Evolutionary conservation across 2,888 invertebrate species (phyloP).

Genomic region (Fragum fragum): DNA sequence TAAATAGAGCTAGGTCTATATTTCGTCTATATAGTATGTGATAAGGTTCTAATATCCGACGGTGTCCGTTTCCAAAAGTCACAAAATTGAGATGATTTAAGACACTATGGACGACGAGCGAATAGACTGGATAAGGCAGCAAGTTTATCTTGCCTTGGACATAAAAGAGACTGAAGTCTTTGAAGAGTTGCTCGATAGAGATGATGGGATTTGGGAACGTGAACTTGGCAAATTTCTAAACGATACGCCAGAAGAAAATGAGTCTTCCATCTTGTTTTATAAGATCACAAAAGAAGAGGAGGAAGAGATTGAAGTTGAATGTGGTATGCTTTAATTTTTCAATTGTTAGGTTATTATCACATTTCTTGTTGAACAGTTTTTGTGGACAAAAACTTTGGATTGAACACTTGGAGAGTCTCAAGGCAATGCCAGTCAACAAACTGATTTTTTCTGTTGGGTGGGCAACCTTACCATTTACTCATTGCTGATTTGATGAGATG

Average conservation of each 20-base stretch:
- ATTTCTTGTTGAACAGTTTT: too few species aligned
- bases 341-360: too few species aligned
- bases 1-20: neutral
- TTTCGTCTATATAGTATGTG: neutral
- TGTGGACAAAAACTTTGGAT: too few species aligned
- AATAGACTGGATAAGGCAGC: slow-evolving; percentile 86
- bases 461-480: too few species aligned
- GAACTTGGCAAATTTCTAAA: slow-evolving; percentile 86
- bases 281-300: slow-evolving; percentile 86
- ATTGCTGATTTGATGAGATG: too few species aligned
- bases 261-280: slow-evolving; percentile 85
- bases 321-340: slow-evolving; percentile 78
- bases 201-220: slow-evolving; percentile 85
- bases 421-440: too few species aligned
- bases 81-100: neutral
- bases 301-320: slow-evolving; percentile 86
- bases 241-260: slow-evolving; percentile 85
- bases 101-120: slow-evolving; percentile 86
- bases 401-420: too few species aligned
- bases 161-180: slow-evolving; percentile 84
- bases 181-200: slow-evolving; percentile 86
- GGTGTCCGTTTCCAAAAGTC: too few species aligned
- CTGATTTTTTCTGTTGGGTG: too few species aligned
- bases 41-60: neutral
- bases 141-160: slow-evolving; percentile 83